Base-by-base conservation (phyloP, 2,113 vertebrate species). In the Gallinago media region DNA sequence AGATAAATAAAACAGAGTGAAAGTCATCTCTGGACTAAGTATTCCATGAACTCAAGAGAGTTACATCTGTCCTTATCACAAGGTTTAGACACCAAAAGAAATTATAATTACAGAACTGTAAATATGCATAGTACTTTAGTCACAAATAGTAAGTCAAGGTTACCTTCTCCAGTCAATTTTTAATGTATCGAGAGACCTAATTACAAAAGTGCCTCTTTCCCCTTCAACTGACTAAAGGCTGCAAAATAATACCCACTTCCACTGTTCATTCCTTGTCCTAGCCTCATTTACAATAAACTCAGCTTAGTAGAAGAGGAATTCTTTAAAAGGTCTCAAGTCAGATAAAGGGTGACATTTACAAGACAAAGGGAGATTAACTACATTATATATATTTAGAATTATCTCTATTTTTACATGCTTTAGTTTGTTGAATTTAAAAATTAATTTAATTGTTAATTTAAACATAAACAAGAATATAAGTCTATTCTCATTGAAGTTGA, bases 91-190 rank as follows among this genome's bases (percentile, higher is more conserved):
- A 88, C 32, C n/a, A 84, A 89, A 90, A 32, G 29, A 91, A 93
- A 86, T 85, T 58, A 80, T 91, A 91, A 90, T 92, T 95, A 81
- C 32, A 42, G 79, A 59, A 93, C 36, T 59, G 73, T 89, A 94
- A 96, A 96, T 94, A 95, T 68, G n/a, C 49, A 55, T 71, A 85
- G 65, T 65, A 74, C 55, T 94, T 94, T 44, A 93, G 56, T 90
- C 21, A 92, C 56, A 96, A 91, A 85, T 50, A 76, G 16, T 63
- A 77, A 93, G 47, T 93, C 85, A 96, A 97, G 79, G 88, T 93
- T 80, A 92, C 83, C 65, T 93, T 91, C 91, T 93, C 6, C 18
- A 75, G 76, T 86, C 90, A 93, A 63, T 62, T 82, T 77, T 81
- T 88, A 61, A 61, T 65, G 36, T 83, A 61, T 74, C 1, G 1